Percentiles rank a stretch among this genome's conserved stretches.
Evolutionary conservation across 2,888 invertebrate species (phyloP).

Genomic region (Atethmia centrago): DNA sequence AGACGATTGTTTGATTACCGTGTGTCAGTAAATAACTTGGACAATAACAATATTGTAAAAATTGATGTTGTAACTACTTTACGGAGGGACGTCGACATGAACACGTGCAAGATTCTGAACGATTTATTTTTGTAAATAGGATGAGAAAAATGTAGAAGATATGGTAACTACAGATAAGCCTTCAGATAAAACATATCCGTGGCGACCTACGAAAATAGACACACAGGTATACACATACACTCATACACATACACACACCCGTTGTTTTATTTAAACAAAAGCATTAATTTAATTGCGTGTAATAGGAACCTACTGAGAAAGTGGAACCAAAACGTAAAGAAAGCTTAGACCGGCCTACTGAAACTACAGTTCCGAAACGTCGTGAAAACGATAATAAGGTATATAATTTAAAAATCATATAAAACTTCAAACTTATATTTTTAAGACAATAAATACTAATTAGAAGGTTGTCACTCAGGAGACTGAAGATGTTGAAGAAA

Average conservation of each 20-base stretch:
- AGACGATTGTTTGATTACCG: conserved; percentile 71
- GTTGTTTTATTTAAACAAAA: conserved; percentile 10
- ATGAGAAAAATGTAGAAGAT: conserved; percentile 80
- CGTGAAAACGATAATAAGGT: conserved; percentile 79
- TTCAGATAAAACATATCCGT: conserved; percentile 82
- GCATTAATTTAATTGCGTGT: conserved; percentile 52
- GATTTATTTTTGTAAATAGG: conserved; percentile 85
- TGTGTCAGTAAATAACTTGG: conserved; percentile 80
- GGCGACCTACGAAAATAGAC: conserved; percentile 86
- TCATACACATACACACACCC: conserved; percentile 65
- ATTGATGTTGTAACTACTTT: conserved; percentile 55
- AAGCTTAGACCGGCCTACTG: conserved; percentile 71
- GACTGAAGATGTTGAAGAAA: conserved; percentile 71
- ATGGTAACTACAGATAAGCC: conserved; percentile 81
- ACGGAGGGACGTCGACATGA: conserved; percentile 33
- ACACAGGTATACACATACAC: conserved; percentile 76
- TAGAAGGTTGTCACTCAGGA: conserved; percentile 67
- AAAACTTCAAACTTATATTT: neutral
- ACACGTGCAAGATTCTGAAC: conserved; percentile 59
- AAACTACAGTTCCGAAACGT: conserved; percentile 65
- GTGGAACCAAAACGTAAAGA: conserved; percentile 77
- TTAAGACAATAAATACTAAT: conserved; percentile 19
- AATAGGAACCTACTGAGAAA: conserved; percentile 77
- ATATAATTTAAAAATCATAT: conserved; percentile 37
- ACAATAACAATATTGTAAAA: conserved; percentile 67